phyloP scores from a whole-genome alignment of 1,140 invertebrate species.

The Babylonia areolata region DNA sequence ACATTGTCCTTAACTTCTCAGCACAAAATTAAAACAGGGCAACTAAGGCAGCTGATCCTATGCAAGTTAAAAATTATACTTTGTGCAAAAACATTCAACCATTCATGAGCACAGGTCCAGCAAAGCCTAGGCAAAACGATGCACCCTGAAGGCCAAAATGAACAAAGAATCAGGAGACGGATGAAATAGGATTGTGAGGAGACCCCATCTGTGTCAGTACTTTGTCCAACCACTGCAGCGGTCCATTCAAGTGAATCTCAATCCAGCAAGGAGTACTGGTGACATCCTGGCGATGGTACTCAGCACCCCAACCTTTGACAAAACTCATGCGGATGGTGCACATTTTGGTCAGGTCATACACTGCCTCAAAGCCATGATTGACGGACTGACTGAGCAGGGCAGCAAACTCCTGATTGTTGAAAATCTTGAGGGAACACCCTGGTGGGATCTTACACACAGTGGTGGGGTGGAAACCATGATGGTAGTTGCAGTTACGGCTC shows the following conservation, averaged over 20 bases:
- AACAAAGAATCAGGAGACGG: constrained; percentile 69
- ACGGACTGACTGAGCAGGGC: constrained; percentile 92
- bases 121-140: too few relatives aligned
- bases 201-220: constrained; percentile 76
- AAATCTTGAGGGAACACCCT: constrained; percentile 96
- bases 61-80: neutral
- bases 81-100: neutral
- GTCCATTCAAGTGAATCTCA: constrained; percentile 78
- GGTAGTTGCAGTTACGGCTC: constrained; percentile 96
- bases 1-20: neutral
- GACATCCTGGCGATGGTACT: constrained; percentile 78
- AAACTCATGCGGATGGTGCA: constrained; percentile 90
- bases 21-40: neutral
- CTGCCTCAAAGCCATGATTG: constrained; percentile 85
- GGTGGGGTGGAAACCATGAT: constrained; percentile 93
- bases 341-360: constrained; percentile 98
- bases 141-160: too few relatives aligned
- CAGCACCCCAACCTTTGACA: constrained; percentile 78
- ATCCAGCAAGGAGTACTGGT: constrained; percentile 79
- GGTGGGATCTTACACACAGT: constrained; percentile 88
- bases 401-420: constrained; percentile 98
- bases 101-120: neutral
- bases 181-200: constrained; percentile 75
- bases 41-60: neutral
- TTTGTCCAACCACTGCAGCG: constrained; percentile 77